phyloP scores from a whole-genome alignment of 1,140 invertebrate species.

The Meloidogyne exigua region DNA sequence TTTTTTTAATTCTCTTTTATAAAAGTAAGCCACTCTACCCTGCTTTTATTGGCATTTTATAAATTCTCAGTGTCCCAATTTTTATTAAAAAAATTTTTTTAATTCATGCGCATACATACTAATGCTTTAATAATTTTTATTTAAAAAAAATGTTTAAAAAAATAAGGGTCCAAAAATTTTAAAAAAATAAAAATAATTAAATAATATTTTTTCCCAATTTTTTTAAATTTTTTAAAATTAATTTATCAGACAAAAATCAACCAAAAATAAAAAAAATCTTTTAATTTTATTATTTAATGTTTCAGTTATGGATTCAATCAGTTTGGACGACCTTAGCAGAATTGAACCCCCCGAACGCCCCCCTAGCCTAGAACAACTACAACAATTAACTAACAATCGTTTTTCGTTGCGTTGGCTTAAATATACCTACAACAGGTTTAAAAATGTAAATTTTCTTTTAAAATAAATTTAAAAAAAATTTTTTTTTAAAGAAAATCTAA shows the following conservation, averaged over 20 bases:
- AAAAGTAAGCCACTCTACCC: neutral
- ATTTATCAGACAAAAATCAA: too few relatives aligned
- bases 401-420: conserved; percentile 53
- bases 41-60: neutral
- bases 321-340: conserved; percentile 46
- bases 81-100: neutral
- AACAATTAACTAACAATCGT: conserved; percentile 44
- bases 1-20: neutral
- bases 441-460: conserved; percentile 51
- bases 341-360: conserved; percentile 54
- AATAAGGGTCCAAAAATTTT: too few relatives aligned
- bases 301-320: conserved; percentile 42
- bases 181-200: too few relatives aligned
- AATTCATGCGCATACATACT: neutral
- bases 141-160: too few relatives aligned
- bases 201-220: too few relatives aligned
- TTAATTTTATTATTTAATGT: too few relatives aligned
- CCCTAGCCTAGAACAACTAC: conserved; percentile 41
- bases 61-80: neutral
- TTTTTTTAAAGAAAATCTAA: conserved; percentile 18
- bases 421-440: conserved; percentile 58
- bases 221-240: too few relatives aligned
- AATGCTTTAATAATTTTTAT: too few relatives aligned
- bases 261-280: neutral
- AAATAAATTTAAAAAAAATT: neutral